Percentiles rank a stretch among this genome's conserved stretches.
These are phyloP conservation scores for Epinotia brunnichana DNA, from an alignment of 2,888 invertebrate genomes.

Conservation along the genomic window DNA sequence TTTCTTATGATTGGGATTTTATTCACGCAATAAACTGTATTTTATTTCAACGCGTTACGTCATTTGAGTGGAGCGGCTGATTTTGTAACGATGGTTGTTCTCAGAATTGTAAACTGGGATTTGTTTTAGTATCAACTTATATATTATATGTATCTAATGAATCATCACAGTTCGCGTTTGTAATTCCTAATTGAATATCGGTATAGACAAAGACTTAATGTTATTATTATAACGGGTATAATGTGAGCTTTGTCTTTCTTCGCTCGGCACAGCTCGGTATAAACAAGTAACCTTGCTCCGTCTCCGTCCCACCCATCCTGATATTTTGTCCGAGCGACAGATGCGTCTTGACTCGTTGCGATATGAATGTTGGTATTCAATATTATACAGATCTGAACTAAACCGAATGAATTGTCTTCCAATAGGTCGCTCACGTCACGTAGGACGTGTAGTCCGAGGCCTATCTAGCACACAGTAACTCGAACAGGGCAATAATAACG, in stretches of 20 bases:
- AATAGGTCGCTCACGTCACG: slow-evolving; percentile 7
- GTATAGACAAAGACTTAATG: slow-evolving; percentile 3
- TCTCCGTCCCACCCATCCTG: slow-evolving; percentile 7
- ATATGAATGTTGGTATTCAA: neutral
- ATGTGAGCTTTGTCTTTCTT: slow-evolving; percentile 6
- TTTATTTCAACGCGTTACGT: slow-evolving; percentile 49
- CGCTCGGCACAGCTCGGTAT: slow-evolving; percentile 14
- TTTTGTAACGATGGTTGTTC: slow-evolving; percentile 11
- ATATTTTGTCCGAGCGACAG: slow-evolving; percentile 16
- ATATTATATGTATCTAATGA: slow-evolving; percentile 1
- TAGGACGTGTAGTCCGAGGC: slow-evolving; percentile 25
- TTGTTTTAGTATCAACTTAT: neutral
- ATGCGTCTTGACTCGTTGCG: slow-evolving; percentile 2
- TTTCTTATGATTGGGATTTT: slow-evolving; percentile 27
- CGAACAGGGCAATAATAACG: slow-evolving; percentile 45
- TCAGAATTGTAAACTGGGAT: slow-evolving; percentile 12
- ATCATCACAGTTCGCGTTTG: slow-evolving; percentile 16
- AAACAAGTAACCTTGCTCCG: slow-evolving; percentile 9
- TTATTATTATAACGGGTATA: slow-evolving; percentile 10
- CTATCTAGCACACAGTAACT: slow-evolving; percentile 29
- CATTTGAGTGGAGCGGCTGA: slow-evolving; percentile 45
- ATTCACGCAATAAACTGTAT: slow-evolving; percentile 25
- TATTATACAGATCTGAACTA: neutral
- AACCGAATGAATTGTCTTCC: neutral
- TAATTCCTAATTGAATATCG: slow-evolving; percentile 12